Conservation (phyloP, 2,888 invertebrate genomes). For the Orthosia gracilis region DNA sequence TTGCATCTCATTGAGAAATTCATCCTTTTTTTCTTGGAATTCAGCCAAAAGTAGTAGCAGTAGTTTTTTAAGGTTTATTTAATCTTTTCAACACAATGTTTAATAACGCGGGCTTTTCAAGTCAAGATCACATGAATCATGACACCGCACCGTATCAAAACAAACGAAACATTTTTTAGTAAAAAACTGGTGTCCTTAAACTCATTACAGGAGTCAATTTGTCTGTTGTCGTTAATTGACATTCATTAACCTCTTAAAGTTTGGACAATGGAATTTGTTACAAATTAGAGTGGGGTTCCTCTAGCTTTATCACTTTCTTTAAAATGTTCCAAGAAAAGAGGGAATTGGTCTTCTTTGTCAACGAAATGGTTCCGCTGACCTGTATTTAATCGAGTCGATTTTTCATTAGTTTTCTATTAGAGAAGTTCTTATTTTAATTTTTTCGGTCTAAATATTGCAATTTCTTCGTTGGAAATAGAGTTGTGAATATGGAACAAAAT, state of each 20-base stretch:
- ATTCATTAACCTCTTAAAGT: slow-evolving; percentile 64
- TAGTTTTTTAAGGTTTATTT: too few relatives aligned
- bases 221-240: slow-evolving; percentile 60
- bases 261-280: slow-evolving; percentile 60
- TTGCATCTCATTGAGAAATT: too few relatives aligned
- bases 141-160: slow-evolving; percentile 24
- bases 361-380: slow-evolving; percentile 1
- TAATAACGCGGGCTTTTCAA: too few relatives aligned
- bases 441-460: not conserved
- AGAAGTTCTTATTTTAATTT: not conserved
- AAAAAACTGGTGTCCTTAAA: slow-evolving; percentile 59
- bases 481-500: too few relatives aligned
- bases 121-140: not conserved
- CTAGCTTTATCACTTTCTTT: slow-evolving; percentile 22
- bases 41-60: too few relatives aligned
- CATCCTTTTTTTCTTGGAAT: too few relatives aligned
- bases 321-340: slow-evolving; percentile 4
- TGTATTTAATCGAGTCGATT: not conserved
- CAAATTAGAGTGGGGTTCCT: slow-evolving; percentile 36
- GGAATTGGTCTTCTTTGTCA: slow-evolving; percentile 1
- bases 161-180: slow-evolving; percentile 28
- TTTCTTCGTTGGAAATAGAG: not conserved
- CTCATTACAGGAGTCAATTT: slow-evolving; percentile 59
- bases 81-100: too few relatives aligned
- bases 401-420: not conserved